Evolutionary conservation across 2,888 invertebrate species (phyloP), one percentile per base, ranked within the genome.

Genomic region (Troides aeacus): DNA sequence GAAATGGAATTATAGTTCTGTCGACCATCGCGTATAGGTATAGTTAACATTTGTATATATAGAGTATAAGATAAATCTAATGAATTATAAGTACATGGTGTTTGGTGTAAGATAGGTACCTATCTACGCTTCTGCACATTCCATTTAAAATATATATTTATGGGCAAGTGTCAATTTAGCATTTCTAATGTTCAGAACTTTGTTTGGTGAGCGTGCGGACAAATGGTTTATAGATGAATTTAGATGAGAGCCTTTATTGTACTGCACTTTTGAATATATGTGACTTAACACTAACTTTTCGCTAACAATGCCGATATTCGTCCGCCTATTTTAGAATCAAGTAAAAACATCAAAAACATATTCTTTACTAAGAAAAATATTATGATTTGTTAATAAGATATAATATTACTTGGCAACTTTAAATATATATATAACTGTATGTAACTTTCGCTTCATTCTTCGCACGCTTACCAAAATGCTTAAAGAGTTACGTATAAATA

Each of bases 21-120:
- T 87, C 84, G 88, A 91, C 88, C 88, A 90, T 90, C 85, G 85
- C 86, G 84, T 83, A 83, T 87, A 86, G 86, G 81, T 82, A 81
- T 86, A 85, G 80, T 77, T 86, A 89, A 87, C 85, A 81, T 84
- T 80, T 92, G 91, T 91, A 90, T 80, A 92, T 90, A 92, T 90
- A 90, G 81, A 68, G 36, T 61, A 10, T 90, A 90, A 90, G 86
- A 78, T 87, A 73, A 73, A 74, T 74, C 73, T 73, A 76, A 81
- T 81, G 79, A 84, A 78, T 84, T 81, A 77, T 87, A 84, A 86
- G 83, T 89, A 85, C 53, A 87, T 79, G 92, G 92, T 92, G 90
- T 92, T 90, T 85, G 92, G 90, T 92, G 87, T 92, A 89, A 87
- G 81, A 87, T 89, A 88, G 88, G 88, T 88, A 85, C 92, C 92